Evolutionary conservation across 2,113 vertebrate genomes (phyloP).

Genomic region (Phasianus colchicus): DNA sequence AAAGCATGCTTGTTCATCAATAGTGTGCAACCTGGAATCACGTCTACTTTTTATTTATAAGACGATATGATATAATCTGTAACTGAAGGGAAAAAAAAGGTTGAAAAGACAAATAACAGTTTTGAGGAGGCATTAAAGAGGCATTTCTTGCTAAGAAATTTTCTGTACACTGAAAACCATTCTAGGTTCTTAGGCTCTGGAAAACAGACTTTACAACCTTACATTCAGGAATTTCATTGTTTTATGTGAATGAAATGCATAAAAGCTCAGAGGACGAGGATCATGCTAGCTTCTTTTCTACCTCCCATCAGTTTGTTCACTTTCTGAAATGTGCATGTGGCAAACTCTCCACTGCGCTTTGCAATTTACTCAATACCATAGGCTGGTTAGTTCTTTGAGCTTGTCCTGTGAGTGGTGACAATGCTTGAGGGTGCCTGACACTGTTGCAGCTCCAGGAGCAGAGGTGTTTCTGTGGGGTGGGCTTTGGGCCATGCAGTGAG

Average conservation of each 20-base stretch:
- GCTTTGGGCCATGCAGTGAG: not conserved
- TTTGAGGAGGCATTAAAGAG: not conserved
- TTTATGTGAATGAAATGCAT: not conserved
- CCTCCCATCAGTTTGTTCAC: not conserved
- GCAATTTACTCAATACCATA: not conserved
- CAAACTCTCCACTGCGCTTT: not conserved
- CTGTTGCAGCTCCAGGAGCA: not conserved
- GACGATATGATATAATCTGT: not conserved
- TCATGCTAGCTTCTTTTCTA: not conserved
- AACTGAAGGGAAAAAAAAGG: not conserved
- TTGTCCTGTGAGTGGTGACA: not conserved
- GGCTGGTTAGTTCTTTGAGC: not conserved
- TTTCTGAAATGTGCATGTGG: not conserved
- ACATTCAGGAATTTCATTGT: not conserved
- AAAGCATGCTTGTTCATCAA: not conserved
- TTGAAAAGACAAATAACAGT: not conserved
- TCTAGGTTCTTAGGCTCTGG: not conserved
- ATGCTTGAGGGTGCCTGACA: not conserved
- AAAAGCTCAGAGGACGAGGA: not conserved
- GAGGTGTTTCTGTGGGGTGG: not conserved
- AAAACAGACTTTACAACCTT: not conserved
- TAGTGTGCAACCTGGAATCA: not conserved
- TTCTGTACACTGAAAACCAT: not conserved
- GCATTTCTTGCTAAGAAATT: not conserved
- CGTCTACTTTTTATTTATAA: not conserved